Base-by-base conservation (phyloP, 1,140 invertebrate species). In the Nephotettix cincticeps region DNA sequence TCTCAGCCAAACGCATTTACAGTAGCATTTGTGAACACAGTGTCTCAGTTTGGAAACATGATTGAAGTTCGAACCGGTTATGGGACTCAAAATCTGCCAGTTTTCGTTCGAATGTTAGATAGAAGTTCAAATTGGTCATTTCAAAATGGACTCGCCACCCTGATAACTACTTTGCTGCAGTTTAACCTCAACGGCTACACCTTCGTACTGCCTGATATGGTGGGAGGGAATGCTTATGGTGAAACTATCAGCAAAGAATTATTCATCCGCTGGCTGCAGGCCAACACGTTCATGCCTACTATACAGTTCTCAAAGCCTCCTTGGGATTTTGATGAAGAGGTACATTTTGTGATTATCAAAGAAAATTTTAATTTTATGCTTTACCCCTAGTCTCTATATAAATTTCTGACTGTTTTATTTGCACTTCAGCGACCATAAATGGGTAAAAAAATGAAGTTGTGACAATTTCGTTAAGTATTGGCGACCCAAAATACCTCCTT, bases 211-310 rank as follows among this genome's bases (percentile, higher is more conserved):
- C 93, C 94, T 0, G 95, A 97, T 77, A 95, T 97, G 91, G 90
- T 98, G 74, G 95, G 95, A 1, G 95, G 96, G 1, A 96, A 96
- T 78, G 91, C 88, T 0, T 93, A 91, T 76, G 81, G 83, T 43
- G 83, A 84, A 78, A 85, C 81, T 25, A 77, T 74, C 29, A 86
- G 86, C 1, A 88, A 89, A 72, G 92, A 97, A 79, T 81, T 98
- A n/a, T 97, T 92, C 76, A 88, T 97, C 56, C 83, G 96, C 74
- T 98, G 95, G 95, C 80, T 95, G 27, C 91, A 97, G 80, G 89
- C 89, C 0, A 95, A 92, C 73, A 86, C 89, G 0, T 95, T 96
- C 76, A 88, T 98, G 86, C 94, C 95, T 0, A 84, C 87, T 0
- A 84, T 98, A 77, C 94, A 98, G 80, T 95, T 94, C 79, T 96